phyloP scores from a whole-genome alignment of 2,888 invertebrate genomes.

The Gortyna flavago region DNA sequence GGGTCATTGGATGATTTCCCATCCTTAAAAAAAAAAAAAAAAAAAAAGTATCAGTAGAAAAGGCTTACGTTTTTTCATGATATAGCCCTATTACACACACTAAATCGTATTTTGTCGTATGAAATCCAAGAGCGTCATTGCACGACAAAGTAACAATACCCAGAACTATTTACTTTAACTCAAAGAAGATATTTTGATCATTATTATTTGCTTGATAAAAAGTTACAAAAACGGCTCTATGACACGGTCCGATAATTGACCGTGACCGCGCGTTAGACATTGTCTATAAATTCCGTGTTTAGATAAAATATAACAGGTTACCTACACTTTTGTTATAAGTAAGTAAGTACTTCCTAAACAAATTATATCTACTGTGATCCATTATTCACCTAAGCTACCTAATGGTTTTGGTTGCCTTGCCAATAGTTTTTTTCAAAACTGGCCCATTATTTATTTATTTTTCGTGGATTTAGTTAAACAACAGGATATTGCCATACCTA shows the following conservation, averaged over 20 bases:
- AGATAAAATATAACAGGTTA: slow-evolving; percentile 62
- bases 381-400: not conserved
- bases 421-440: not conserved
- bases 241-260: slow-evolving; percentile 76
- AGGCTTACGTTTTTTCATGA: not conserved
- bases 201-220: slow-evolving; percentile 68
- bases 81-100: not conserved
- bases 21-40: too few species aligned
- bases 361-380: slow-evolving; percentile 10
- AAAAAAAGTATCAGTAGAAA: not conserved
- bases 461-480: not conserved
- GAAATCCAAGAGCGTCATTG: slow-evolving; percentile 30
- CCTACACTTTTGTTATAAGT: slow-evolving; percentile 43
- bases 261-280: slow-evolving; percentile 72
- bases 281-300: slow-evolving; percentile 72
- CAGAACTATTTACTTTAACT: slow-evolving; percentile 32
- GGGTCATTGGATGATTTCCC: not conserved
- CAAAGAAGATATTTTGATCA: slow-evolving; percentile 58
- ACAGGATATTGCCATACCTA: not conserved
- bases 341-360: slow-evolving; percentile 48
- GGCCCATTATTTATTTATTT: too few species aligned
- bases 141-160: slow-evolving; percentile 32
- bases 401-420: not conserved
- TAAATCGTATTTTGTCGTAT: slow-evolving; percentile 6
- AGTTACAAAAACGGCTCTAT: slow-evolving; percentile 67